A percentile compares a stretch with the other conserved stretches of the same genome.
These are phyloP conservation scores for Toxotes lorentzi DNA, from an alignment of 2,797 vertebrate species.

Conservation along the genomic window DNA sequence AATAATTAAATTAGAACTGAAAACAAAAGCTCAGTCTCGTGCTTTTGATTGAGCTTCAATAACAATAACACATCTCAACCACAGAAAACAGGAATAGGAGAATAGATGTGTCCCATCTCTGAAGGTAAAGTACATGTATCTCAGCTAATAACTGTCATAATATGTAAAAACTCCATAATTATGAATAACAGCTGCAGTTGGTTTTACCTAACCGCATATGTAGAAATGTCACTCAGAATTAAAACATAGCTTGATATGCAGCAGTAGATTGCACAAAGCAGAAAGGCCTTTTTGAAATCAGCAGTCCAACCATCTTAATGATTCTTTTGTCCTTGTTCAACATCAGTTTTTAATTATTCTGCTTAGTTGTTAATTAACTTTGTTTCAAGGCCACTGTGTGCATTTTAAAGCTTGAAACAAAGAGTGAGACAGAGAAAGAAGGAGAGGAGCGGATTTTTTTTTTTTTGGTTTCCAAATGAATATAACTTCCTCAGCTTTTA, in stretches of 20 bases:
- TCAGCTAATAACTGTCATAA: slow-evolving; percentile 23
- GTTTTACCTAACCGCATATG: slow-evolving; percentile 14
- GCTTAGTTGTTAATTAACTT: slow-evolving; percentile 76
- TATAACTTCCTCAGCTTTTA: slow-evolving; percentile 39
- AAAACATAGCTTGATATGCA: slow-evolving; percentile 26
- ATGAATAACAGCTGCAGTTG: slow-evolving; percentile 7
- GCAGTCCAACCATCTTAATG: slow-evolving; percentile 47
- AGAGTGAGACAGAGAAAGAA: slow-evolving; percentile 14
- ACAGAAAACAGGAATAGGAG: slow-evolving; percentile 32
- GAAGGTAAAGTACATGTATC: slow-evolving; percentile 4
- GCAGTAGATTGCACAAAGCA: slow-evolving; percentile 38
- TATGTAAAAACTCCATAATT: slow-evolving; percentile 18
- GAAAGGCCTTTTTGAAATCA: slow-evolving; percentile 33
- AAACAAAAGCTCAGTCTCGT: slow-evolving; percentile 47
- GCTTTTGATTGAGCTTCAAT: slow-evolving; percentile 35
- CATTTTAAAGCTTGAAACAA: slow-evolving; percentile 52
- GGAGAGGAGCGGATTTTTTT: slow-evolving; percentile 2
- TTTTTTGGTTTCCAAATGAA: slow-evolving; percentile 46
- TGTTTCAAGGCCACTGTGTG: slow-evolving; percentile 46
- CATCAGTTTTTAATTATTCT: slow-evolving; percentile 68
- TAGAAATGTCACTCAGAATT: slow-evolving; percentile 55
- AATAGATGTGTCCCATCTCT: slow-evolving; percentile 16
- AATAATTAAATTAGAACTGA: slow-evolving; percentile 58
- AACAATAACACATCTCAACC: slow-evolving; percentile 44
- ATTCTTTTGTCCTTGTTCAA: slow-evolving; percentile 64